phyloP scores from a whole-genome alignment of 2,113 vertebrate species.

The Choloepus hoffmanni region DNA sequence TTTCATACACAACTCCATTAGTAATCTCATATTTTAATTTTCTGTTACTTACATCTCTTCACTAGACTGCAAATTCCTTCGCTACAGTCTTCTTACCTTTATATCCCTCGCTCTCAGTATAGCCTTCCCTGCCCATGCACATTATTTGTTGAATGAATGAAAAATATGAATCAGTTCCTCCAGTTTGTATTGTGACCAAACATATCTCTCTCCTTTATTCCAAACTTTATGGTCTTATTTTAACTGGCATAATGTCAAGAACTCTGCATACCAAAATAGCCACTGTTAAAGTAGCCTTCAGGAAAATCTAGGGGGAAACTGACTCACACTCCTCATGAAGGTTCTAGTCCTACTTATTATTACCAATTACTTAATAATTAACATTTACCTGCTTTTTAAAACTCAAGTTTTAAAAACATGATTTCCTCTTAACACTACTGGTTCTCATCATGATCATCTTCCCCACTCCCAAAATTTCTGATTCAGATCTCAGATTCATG shows the following conservation, averaged over 20 bases:
- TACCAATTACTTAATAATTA: neutral
- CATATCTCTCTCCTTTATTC: neutral
- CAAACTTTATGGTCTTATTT: neutral
- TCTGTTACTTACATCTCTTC: neutral
- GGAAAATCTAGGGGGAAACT: neutral
- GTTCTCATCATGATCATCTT: neutral
- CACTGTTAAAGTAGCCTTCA: neutral
- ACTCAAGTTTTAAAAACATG: slow-evolving; percentile 6
- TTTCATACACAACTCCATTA: neutral
- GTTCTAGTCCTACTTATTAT: neutral
- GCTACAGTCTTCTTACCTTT: neutral
- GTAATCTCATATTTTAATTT: neutral
- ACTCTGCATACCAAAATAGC: neutral
- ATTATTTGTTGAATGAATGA: neutral
- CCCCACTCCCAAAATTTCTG: neutral
- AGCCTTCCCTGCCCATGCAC: neutral
- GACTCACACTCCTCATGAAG: neutral
- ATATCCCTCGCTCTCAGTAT: neutral
- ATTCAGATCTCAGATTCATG: neutral
- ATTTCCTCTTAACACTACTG: neutral
- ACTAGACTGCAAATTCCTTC: neutral
- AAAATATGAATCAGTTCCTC: slow-evolving; percentile 4
- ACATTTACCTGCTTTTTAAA: neutral
- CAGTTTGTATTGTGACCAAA: neutral
- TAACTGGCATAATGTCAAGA: neutral